phyloP scores from a whole-genome alignment of 2,113 vertebrate genomes.

The Antechinus flavipes region DNA sequence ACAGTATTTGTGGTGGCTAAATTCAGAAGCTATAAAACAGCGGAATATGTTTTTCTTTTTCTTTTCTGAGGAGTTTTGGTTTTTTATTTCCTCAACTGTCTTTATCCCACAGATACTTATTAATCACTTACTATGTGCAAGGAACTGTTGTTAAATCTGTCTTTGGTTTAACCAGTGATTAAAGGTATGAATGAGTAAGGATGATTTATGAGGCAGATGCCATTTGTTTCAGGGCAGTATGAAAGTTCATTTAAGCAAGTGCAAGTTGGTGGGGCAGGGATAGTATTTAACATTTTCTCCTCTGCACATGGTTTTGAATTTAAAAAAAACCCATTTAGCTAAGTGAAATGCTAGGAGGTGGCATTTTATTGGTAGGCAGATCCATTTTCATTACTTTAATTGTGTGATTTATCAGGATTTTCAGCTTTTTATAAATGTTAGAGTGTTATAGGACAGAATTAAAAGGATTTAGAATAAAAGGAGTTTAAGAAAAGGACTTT shows the following conservation, averaged over 20 bases:
- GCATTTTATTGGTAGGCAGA: conserved; percentile 82
- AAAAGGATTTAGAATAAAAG: conserved; percentile 90
- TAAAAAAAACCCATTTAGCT: conserved; percentile 73
- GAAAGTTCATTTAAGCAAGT: conserved; percentile 42
- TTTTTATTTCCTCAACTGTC: background rate
- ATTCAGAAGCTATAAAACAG: background rate
- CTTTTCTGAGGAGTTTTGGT: background rate
- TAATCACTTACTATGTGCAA: background rate
- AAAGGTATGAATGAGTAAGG: background rate
- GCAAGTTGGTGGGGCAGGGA: conserved; percentile 46
- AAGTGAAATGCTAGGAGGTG: conserved; percentile 80
- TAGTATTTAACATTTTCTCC: conserved; percentile 70
- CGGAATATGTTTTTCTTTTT: background rate
- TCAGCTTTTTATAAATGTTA: conserved; percentile 89
- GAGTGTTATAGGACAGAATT: conserved; percentile 90
- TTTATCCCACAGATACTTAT: background rate
- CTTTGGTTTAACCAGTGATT: background rate
- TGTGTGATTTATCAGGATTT: conserved; percentile 91
- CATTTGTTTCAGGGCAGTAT: conserved; percentile 28
- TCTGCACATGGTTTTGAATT: conserved; percentile 64
- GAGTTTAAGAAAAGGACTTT: conserved; percentile 90
- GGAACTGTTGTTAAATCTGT: background rate
- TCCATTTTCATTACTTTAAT: conserved; percentile 92
- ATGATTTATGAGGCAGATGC: conserved; percentile 61
- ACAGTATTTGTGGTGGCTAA: background rate